phyloP scores from a whole-genome alignment of 2,797 vertebrate genomes.

The Anisognathus igniventris region DNA sequence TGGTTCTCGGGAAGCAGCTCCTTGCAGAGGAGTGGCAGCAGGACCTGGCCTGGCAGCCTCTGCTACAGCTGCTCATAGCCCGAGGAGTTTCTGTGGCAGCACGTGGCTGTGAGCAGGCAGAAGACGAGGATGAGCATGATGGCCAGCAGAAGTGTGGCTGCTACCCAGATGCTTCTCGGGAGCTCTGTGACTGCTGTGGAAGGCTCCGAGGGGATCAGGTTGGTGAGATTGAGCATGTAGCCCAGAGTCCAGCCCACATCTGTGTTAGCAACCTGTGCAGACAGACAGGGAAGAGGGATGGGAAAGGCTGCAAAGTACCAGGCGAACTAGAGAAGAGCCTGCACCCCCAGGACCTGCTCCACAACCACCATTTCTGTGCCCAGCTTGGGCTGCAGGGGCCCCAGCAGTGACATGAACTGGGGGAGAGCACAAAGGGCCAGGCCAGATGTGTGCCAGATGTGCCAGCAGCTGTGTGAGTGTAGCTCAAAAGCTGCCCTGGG shows the following conservation, averaged over 20 bases:
- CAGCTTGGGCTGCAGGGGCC: neutral
- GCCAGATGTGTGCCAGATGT: neutral
- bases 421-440: neutral
- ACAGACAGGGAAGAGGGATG: neutral
- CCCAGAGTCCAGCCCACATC: constrained; percentile 78
- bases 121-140: constrained; percentile 29
- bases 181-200: constrained; percentile 8
- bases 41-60: neutral
- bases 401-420: neutral
- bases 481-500: neutral
- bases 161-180: constrained; percentile 52
- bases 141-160: constrained; percentile 57
- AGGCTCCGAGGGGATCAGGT: constrained; percentile 62
- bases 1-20: neutral
- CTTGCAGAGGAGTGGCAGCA: neutral
- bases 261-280: constrained; percentile 53
- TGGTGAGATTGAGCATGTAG: constrained; percentile 78
- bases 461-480: neutral
- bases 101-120: neutral
- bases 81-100: neutral
- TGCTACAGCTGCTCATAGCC: constrained; percentile 15
- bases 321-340: neutral
- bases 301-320: neutral
- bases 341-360: neutral
- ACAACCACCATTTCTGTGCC: neutral